Base-by-base conservation (phyloP, 2,113 vertebrate genomes). In the Brienomyrus longianalis region DNA sequence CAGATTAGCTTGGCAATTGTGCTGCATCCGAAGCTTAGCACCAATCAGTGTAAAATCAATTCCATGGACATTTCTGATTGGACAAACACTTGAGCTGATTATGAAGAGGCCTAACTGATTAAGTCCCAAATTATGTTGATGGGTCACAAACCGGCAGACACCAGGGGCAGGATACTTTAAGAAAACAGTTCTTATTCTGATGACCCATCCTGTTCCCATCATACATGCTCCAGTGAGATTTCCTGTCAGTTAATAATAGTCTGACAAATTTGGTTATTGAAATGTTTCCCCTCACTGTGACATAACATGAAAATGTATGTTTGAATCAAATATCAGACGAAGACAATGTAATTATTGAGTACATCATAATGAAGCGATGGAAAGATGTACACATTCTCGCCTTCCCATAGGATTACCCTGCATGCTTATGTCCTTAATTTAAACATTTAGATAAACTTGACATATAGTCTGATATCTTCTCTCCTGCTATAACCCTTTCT, bases 61-160 rank as follows among this genome's bases (percentile, higher is more conserved):
- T 86, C 5, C 45, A 83, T 91, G 92, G 93, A 94, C 91, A 92
- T 89, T 90, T 93, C 90, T 95, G 94, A 96, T 95, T 95, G 93
- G 94, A 23, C 91, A 88, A 88, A 90, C 93, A 91, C 93, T 94
- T 83, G 74, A 91, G 89, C 86, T 94, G 93, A 95, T 95, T 94
- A 91, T 92, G 89, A 94, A 92, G 91, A 89, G 92, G 74, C 91
- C 91, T 94, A 93, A 94, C 94, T 92, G 89, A 87, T 91, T 45
- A 48, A 87, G 88, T 88, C 83, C 87, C 43, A 90, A 86, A 90
- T 52, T 48, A 9, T 89, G 87, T 70, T 48, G 39, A 35, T 43
- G 43, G 83, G 62, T 27, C 17, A 70, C 56, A 13, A 47, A 90
- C 90, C 11, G 6, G 19, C 35, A 83, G 19, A 51, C 88, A 52